These are phyloP conservation scores for Diabrotica undecimpunctata DNA, from an alignment of 1,140 invertebrate genomes.

Conservation along the genomic window DNA sequence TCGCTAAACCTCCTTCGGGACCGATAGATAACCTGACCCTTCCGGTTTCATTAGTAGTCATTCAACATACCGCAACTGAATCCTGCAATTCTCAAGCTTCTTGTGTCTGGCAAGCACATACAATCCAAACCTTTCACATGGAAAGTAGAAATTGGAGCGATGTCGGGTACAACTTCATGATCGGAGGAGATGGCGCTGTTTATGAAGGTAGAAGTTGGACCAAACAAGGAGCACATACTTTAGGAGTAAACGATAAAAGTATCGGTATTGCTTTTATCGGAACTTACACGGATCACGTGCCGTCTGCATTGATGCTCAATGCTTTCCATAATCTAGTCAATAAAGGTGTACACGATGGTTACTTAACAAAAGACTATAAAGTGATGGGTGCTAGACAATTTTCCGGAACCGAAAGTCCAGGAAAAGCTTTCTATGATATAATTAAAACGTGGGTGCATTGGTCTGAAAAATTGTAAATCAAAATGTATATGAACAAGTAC, in stretches of 20 bases:
- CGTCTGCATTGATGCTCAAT: constrained; percentile 28
- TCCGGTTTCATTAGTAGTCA: constrained; percentile 46
- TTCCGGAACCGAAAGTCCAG: constrained; percentile 42
- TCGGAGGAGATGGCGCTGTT: constrained; percentile 67
- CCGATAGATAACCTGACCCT: constrained; percentile 43
- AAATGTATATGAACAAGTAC: background rate
- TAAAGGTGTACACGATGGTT: constrained; percentile 37
- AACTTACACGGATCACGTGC: constrained; percentile 49
- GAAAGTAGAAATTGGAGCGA: constrained; percentile 60
- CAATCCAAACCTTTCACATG: constrained; percentile 71
- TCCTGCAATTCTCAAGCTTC: constrained; percentile 44
- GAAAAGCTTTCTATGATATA: constrained; percentile 46
- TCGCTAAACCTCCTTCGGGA: constrained; percentile 55
- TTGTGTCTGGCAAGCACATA: constrained; percentile 37
- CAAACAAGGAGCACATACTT: constrained; percentile 54
- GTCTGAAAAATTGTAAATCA: constrained; percentile 18
- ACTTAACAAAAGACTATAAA: constrained; percentile 41
- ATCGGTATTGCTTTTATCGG: constrained; percentile 70
- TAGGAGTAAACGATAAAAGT: constrained; percentile 59
- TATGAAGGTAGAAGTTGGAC: constrained; percentile 64
- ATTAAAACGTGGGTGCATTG: constrained; percentile 59
- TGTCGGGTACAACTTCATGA: constrained; percentile 71
- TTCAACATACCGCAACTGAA: constrained; percentile 50
- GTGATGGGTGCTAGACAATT: constrained; percentile 45
- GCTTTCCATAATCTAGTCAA: constrained; percentile 38